phyloP scores from a whole-genome alignment of 2,888 invertebrate genomes.

The Andrena dorsata region DNA sequence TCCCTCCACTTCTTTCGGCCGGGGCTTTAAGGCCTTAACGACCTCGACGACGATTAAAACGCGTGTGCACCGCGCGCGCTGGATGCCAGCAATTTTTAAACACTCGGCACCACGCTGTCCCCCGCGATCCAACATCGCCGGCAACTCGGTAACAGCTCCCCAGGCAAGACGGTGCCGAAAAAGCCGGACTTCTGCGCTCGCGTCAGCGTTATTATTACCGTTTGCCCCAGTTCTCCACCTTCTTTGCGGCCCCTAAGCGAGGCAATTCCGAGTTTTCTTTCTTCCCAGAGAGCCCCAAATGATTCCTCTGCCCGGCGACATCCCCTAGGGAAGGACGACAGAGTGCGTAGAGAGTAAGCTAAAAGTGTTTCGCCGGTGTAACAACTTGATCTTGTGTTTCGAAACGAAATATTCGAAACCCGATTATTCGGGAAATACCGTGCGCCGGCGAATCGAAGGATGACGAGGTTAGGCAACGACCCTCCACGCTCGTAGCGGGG shows the following conservation, averaged over 20 bases:
- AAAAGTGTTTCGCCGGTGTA: not conserved
- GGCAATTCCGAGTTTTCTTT: too few species aligned
- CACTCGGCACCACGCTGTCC: not conserved
- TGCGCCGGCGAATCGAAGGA: not conserved
- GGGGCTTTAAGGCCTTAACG: conserved; percentile 63
- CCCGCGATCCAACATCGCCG: not conserved
- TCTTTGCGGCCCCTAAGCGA: too few species aligned
- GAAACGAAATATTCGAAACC: not conserved
- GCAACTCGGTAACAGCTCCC: too few species aligned
- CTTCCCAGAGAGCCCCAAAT: too few species aligned
- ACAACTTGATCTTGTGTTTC: not conserved
- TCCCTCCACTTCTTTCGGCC: conserved; percentile 58
- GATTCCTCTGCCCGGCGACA: too few species aligned
- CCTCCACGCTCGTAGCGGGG: conserved; percentile 12
- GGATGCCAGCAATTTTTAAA: not conserved
- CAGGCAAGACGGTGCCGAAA: too few species aligned
- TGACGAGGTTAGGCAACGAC: conserved; percentile 15
- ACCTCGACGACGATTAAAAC: conserved; percentile 69
- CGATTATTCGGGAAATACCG: conserved; percentile 22
- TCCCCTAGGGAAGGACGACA: too few species aligned
- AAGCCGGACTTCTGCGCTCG: too few species aligned
- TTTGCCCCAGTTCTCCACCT: too few species aligned
- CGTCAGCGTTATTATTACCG: too few species aligned
- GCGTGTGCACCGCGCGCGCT: conserved; percentile 21
- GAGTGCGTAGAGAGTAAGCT: too few species aligned